A percentile compares a stretch with the other conserved stretches of the same genome.
Conservation (phyloP, 2,888 invertebrate genomes). For the Drosophila testacea region DNA sequence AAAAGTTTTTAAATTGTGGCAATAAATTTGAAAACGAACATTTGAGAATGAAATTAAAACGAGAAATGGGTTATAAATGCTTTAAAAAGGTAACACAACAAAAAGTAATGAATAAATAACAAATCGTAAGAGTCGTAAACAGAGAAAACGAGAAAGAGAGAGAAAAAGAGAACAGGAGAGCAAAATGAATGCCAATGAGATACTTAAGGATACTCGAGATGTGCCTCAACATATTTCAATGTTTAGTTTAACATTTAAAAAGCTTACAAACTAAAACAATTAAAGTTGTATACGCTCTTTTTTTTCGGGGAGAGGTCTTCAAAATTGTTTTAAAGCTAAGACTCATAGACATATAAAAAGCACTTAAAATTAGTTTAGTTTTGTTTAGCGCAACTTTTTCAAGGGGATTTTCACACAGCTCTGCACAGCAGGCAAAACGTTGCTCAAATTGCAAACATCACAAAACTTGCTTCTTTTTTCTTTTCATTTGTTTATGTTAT, state of each 20-base stretch:
- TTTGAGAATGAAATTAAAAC: constrained; percentile 55
- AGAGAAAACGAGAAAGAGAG: not conserved
- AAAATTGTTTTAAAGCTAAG: constrained; percentile 75
- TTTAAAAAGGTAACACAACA: constrained; percentile 53
- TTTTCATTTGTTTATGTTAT: constrained; percentile 2
- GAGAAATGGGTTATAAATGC: constrained; percentile 62
- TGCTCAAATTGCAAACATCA: constrained; percentile 54
- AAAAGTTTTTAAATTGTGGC: constrained; percentile 37
- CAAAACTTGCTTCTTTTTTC: constrained; percentile 29
- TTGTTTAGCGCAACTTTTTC: constrained; percentile 33
- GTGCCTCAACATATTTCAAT: constrained; percentile 26
- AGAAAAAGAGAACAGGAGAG: constrained; percentile 12
- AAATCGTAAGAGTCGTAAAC: constrained; percentile 42
- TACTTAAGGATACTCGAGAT: constrained; percentile 56
- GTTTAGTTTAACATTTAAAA: constrained; percentile 30
- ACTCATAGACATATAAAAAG: constrained; percentile 28
- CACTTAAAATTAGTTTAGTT: constrained; percentile 62
- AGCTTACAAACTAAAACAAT: constrained; percentile 59
- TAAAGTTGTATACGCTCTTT: not conserved
- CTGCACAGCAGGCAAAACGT: constrained; percentile 56
- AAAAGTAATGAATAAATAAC: constrained; percentile 54
- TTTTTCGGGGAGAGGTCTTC: constrained; percentile 20
- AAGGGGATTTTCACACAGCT: constrained; percentile 15
- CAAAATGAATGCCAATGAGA: constrained; percentile 81
- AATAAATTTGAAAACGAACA: constrained; percentile 48